Percentiles rank a stretch among this genome's conserved stretches.
These are phyloP conservation scores for Rotaria sp. DNA, from an alignment of 2,888 invertebrate genomes.

Conservation along the genomic window DNA sequence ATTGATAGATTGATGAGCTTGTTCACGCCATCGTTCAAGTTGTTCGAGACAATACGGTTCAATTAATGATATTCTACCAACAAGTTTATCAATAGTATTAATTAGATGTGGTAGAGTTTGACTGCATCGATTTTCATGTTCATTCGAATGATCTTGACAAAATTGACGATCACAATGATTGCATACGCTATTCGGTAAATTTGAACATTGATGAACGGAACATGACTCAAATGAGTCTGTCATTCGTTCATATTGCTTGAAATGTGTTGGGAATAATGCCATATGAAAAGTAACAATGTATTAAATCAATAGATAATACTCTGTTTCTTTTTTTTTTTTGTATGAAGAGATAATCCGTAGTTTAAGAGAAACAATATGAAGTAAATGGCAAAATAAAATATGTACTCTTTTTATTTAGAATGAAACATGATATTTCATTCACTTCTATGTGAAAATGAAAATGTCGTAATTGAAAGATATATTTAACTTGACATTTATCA, in stretches of 20 bases:
- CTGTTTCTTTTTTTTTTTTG: too few species aligned
- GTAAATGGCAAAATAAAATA: too few species aligned
- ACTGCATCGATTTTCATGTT: not conserved
- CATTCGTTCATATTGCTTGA: not conserved
- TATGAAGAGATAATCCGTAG: too few species aligned
- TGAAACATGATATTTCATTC: too few species aligned
- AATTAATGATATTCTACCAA: not conserved
- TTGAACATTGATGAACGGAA: not conserved
- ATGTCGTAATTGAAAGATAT: too few species aligned
- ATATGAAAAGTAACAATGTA: not conserved
- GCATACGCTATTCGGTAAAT: not conserved
- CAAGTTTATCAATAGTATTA: not conserved
- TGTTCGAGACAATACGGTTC: not conserved
- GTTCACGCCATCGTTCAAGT: not conserved
- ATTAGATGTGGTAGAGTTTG: not conserved
- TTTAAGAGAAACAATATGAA: too few species aligned
- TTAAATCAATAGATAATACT: too few species aligned
- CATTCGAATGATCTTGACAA: not conserved
- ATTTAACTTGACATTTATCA: too few species aligned
- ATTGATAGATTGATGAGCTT: not conserved
- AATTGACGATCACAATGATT: not conserved
- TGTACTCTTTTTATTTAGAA: too few species aligned
- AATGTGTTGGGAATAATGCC: not conserved
- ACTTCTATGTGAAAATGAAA: too few species aligned
- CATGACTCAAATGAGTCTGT: not conserved